phyloP scores from a whole-genome alignment of 2,797 vertebrate species.

The Platalea minor region DNA sequence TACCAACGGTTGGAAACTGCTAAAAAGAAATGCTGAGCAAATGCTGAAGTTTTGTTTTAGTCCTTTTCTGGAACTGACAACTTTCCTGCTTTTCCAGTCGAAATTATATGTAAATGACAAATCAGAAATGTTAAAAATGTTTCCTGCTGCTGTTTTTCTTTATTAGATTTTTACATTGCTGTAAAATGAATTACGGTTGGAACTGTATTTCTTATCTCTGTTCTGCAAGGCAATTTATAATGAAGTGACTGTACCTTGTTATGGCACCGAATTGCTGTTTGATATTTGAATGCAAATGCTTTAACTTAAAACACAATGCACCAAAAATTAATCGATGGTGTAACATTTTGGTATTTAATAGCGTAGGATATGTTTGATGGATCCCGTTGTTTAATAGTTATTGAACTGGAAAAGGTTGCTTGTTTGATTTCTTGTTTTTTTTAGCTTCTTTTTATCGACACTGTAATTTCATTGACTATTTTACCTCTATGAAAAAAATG shows the following conservation, averaged over 20 bases:
- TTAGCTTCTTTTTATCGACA: neutral
- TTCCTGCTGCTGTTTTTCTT: constrained; percentile 12
- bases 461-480: constrained; percentile 17
- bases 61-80: neutral
- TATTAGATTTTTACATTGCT: neutral
- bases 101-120: neutral
- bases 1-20: neutral
- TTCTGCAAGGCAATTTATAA: neutral
- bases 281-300: constrained; percentile 32
- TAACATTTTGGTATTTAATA: neutral
- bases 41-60: constrained; percentile 8
- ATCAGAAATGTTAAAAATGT: constrained; percentile 41
- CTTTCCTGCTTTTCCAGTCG: neutral
- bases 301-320: constrained; percentile 10
- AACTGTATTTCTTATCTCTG: constrained; percentile 49
- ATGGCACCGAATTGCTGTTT: constrained; percentile 6
- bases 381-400: neutral
- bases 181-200: constrained; percentile 37
- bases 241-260: constrained; percentile 37
- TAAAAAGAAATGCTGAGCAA: neutral
- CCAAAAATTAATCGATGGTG: constrained; percentile 15
- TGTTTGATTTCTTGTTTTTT: neutral
- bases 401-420: constrained; percentile 6
- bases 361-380: neutral
- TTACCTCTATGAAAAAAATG: neutral